Base-by-base conservation (phyloP, 1,140 invertebrate genomes). In the Drosophila ercepeae region DNA sequence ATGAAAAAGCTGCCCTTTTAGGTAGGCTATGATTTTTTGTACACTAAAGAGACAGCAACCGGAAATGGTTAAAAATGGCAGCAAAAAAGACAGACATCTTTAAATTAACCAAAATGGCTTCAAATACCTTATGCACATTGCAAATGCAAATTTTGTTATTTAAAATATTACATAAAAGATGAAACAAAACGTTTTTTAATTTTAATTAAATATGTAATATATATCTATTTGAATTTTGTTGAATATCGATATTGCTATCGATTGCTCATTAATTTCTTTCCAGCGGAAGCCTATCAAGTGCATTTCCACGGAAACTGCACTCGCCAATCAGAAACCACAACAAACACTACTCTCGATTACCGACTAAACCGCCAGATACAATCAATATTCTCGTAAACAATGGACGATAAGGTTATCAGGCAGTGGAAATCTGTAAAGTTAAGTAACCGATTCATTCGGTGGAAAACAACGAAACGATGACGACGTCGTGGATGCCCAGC, bases 341-440 rank as follows among this genome's bases (percentile, higher is more conserved):
- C 54, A 60, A 64, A 16, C 55, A 14, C 21, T 19, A 4, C 3
- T 3, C 16, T 25, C 48, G 55, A 60, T 39, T 61, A 41, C 4
- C 16, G 5, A 45, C 9, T 13, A 27, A 25, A 13, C 11, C 11
- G 2, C 9, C 21, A 57, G 11, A 23, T 25, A 1, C 4, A 45
- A 27, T 60, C 13, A 36, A 25, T 46, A 46, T n/a, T n/a, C n/a
- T n/a, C n/a, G n/a, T 1, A 7, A 5, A 29, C 42, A 48, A 64
- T 64, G 60, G 23, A 13, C 9, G 60, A 64, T 61, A 61, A 39
- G 32, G 55, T 63, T 64, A 61, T 64, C 55, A 41, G 23, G 61
- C 6, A 14, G 6, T 11, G 4, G 27, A 13, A 34, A 21, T 7
- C 14, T 23, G 23, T 21, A 3, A 3, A 9, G 41, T 64, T 61